Conservation (phyloP, 30 jellyfish, hydroid and myxozoan genomes). For the Pseudorhiza aurosa region DNA sequence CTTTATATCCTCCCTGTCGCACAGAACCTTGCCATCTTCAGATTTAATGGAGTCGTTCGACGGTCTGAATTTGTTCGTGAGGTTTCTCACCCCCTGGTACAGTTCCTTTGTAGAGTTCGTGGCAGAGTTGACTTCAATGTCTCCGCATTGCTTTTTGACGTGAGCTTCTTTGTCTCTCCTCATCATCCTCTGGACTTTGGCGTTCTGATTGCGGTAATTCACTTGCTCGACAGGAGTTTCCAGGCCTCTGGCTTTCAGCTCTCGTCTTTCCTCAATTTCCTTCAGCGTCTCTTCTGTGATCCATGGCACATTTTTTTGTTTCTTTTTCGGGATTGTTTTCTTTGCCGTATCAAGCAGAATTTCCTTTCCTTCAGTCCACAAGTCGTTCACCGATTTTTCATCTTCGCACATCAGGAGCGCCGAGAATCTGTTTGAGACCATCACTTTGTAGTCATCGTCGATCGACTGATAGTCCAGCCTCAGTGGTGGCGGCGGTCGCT, state of each 20-base stretch:
- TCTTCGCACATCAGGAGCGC: neutral
- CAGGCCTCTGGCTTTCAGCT: neutral
- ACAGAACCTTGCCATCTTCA: neutral
- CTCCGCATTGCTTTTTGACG: neutral
- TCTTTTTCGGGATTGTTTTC: constrained; percentile 1
- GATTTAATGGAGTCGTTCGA: neutral
- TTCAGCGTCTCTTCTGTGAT: neutral
- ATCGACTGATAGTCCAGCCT: neutral
- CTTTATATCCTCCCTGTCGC: constrained; percentile 2
- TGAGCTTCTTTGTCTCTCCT: constrained; percentile 9
- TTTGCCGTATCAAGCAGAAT: neutral
- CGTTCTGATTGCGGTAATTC: neutral
- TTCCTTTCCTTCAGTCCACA: constrained; percentile 16
- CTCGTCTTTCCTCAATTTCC: neutral
- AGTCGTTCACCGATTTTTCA: neutral
- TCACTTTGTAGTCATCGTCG: neutral
- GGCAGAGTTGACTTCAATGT: constrained; percentile 1
- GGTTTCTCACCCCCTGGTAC: neutral
- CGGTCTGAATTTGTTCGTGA: constrained; percentile 3
- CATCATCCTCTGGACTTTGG: neutral
- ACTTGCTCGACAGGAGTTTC: neutral
- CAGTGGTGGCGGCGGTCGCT: constrained; percentile 17
- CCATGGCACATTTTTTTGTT: neutral
- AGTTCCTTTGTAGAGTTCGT: constrained; percentile 14
- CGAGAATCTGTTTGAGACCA: neutral